Evolutionary conservation across 2,113 vertebrate species (phyloP).

Genomic region (Harpagus bidentatus): DNA sequence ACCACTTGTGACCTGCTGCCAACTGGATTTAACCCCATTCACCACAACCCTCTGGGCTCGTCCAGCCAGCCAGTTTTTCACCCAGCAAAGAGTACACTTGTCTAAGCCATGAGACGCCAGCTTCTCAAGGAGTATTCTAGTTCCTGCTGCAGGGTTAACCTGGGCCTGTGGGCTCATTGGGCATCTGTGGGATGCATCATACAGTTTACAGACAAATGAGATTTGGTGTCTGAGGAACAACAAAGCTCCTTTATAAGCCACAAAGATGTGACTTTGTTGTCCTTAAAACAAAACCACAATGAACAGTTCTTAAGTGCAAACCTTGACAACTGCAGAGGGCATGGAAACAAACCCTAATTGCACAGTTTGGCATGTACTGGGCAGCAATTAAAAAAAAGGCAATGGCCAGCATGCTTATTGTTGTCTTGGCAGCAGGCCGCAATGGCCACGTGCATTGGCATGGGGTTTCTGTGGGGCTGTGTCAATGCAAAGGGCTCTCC

Average conservation of each 20-base stretch:
- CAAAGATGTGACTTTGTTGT: background rate
- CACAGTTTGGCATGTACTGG: background rate
- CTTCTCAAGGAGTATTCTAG: background rate
- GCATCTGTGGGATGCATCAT: background rate
- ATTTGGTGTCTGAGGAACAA: background rate
- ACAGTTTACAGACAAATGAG: background rate
- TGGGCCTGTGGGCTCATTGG: background rate
- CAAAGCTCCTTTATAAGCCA: background rate
- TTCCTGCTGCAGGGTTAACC: background rate
- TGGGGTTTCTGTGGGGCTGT: background rate
- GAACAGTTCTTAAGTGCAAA: background rate
- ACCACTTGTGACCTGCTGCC: too few relatives aligned
- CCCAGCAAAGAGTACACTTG: too few relatives aligned
- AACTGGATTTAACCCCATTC: too few relatives aligned
- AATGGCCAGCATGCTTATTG: background rate
- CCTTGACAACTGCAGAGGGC: background rate
- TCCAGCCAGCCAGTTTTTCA: too few relatives aligned
- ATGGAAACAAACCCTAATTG: background rate
- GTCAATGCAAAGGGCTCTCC: background rate
- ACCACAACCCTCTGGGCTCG: too few relatives aligned
- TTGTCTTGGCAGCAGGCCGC: background rate
- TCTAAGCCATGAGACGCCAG: too few relatives aligned
- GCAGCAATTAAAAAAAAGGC: background rate
- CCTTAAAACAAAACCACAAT: background rate
- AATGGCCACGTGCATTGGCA: fast-evolving